Evolutionary conservation across 2,113 vertebrate genomes (phyloP).

Genomic region (Gobiocypris rarus): DNA sequence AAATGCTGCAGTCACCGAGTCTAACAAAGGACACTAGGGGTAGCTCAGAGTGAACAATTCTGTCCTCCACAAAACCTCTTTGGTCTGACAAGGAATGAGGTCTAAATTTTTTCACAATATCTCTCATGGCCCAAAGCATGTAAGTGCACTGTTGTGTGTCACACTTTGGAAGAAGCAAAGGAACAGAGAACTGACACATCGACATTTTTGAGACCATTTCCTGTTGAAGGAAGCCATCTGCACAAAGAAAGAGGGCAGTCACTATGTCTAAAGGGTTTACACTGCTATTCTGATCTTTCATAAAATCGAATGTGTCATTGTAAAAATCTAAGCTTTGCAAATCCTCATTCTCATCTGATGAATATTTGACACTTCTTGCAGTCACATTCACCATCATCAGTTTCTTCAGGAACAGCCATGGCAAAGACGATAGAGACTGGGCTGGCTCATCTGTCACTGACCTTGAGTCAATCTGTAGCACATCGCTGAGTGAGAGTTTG

Average conservation of each 20-base stretch:
- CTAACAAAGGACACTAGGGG: constrained; percentile 79
- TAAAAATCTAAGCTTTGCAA: neutral
- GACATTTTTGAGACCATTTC: constrained; percentile 78
- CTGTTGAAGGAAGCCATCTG: constrained; percentile 74
- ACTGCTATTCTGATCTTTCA: neutral
- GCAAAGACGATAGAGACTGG: constrained; percentile 54
- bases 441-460: constrained; percentile 59
- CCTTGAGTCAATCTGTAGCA: constrained; percentile 62
- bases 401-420: constrained; percentile 68
- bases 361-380: constrained; percentile 58
- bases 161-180: constrained; percentile 75
- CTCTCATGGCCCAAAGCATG: constrained; percentile 77
- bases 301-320: constrained; percentile 1
- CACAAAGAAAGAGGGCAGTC: constrained; percentile 76
- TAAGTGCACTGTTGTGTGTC: constrained; percentile 67
- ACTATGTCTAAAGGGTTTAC: constrained; percentile 77
- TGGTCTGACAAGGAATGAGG: constrained; percentile 57
- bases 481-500: constrained; percentile 58
- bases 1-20: constrained; percentile 74
- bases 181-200: constrained; percentile 79
- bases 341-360: constrained; percentile 20
- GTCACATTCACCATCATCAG: constrained; percentile 71
- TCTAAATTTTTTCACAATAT: constrained; percentile 70
- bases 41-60: constrained; percentile 64
- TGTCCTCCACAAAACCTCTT: constrained; percentile 62